Evolutionary conservation across 2,888 invertebrate genomes (phyloP), one percentile per base, ranked within the genome.

Genomic region (Pelosia muscerda): DNA sequence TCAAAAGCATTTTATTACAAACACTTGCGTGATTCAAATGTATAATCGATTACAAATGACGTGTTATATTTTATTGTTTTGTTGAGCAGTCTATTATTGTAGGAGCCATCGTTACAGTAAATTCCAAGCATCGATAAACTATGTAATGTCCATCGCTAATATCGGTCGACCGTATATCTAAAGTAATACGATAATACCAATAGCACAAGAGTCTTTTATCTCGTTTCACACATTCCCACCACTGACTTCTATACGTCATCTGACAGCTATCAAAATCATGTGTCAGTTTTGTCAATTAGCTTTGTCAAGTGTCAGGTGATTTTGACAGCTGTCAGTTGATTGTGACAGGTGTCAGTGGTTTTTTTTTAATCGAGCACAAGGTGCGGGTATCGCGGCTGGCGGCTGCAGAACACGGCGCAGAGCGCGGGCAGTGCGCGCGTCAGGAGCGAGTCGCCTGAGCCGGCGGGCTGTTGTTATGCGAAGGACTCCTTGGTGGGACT

Each of bases 321-420:
- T 55, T 34, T 73, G 73, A 69, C 73, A 72, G 65, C 56, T 71
- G 73, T 73, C 73, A 74, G n/a, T 66, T 23, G 34, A 60, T 66
- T 64, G 34, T 59, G 67, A 67, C 63, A 65, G 58, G 2, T 25
- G 62, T 62, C 59, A 68, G 25, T 69, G 61, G n/a, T 1, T 6
- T 15, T 19, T 26, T 56, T 76, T 83, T 78, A 91, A 73, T 92
- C 88, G 67, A 90, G 78, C 63, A 90, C 86, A 64, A 75, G 71
- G 77, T 89, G 92, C 83, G 72, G 87, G 81, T 81, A 86, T 83
- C 76, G 84, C 60, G 90, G 85, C 76, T 85, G 88, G 61, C 93
- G 87, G 78, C 91, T 83, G 84, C 94, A 94, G 87, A 94, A 89
- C 69, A 86, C 92, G 71, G 93, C 91, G 87, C 94, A 94, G 66